Percentiles rank a stretch among this genome's conserved stretches.
These are phyloP conservation scores for Rugalucina vietnamica DNA, from an alignment of 2,888 invertebrate species.

Conservation along the genomic window DNA sequence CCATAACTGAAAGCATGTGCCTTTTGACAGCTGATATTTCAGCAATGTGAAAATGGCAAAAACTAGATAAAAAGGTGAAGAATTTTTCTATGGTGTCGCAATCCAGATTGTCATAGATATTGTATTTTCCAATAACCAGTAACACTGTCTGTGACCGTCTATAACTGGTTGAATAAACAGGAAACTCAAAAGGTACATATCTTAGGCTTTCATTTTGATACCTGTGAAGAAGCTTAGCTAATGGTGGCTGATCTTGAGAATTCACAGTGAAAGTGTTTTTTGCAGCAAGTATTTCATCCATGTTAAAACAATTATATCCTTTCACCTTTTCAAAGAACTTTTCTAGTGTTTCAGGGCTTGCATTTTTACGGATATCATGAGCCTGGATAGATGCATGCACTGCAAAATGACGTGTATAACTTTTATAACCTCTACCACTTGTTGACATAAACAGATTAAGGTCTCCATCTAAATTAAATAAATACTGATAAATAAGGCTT, in stretches of 20 bases:
- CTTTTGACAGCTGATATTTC: too few relatives aligned
- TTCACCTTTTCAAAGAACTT: not conserved
- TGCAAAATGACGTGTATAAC: not conserved
- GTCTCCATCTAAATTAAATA: too few relatives aligned
- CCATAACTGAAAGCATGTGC: too few relatives aligned
- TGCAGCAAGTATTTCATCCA: not conserved
- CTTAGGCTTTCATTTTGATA: not conserved
- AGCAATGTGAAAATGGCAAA: too few relatives aligned
- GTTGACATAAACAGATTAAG: too few relatives aligned
- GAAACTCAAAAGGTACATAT: not conserved
- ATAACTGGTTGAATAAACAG: not conserved
- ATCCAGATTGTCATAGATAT: not conserved
- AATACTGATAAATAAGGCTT: too few relatives aligned
- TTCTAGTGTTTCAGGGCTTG: not conserved
- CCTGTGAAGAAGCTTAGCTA: not conserved
- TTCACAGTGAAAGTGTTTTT: too few relatives aligned
- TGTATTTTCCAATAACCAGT: not conserved
- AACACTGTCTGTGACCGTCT: not conserved
- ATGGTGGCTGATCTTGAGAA: not conserved
- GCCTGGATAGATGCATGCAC: not conserved
- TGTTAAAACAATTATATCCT: not conserved
- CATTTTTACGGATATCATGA: not conserved
- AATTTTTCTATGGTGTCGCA: not conserved
- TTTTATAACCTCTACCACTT: not conserved
- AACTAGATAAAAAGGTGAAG: too few relatives aligned